Base-by-base conservation (phyloP, 1,140 invertebrate species). In the Trichonephila clavata region DNA sequence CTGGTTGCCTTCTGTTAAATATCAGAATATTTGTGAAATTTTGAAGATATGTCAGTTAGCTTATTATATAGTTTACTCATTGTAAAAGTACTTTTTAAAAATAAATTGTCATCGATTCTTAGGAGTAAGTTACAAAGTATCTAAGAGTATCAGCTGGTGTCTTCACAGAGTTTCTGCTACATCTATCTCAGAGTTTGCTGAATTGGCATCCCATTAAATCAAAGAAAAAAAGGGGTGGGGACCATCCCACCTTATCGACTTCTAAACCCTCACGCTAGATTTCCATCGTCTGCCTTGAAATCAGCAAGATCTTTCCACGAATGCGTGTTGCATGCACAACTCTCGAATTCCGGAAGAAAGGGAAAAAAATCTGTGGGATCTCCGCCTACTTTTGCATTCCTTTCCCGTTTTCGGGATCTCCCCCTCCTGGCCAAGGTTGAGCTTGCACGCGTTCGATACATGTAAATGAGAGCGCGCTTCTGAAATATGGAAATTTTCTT, bases 161-260 rank as follows among this genome's bases (percentile, higher is more conserved):
- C 71, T 20, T 39, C 27, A 10, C 50, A 50, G 7, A 50, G 50
- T 50, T 50, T 63, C 61, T 24, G 4, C 71, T 18, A 32, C 71
- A 77, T 77, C 18, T 27, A 77, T 77, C 71, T 50, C 50, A 50
- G 50, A 39, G 27, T 27, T 39, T 77, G 71, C 71, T 39, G 71
- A 77, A 77, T 77, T 77, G 71, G 71, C 71, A 77, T 77, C 24
- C 27, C 71, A 77, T 77, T 77, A 77, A 77, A 77, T 77, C 27
- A 39, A 27, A 39, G 32, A 24, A 32, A 32, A 32, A 18, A 32
- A 7, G 71, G 27, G 32, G 27, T 32, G 71, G 27, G 13, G 14
- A 16, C 27, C 16, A 32, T 32, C 27, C 27, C 13, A 32, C 14
- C 71, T 77, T 77, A 77, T 77, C 71, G 71, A 77, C 71, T 77